Percentiles rank a stretch among this genome's conserved stretches.
phyloP scores from a whole-genome alignment of 2,797 vertebrate species.

The Atherinosoma microstoma region DNA sequence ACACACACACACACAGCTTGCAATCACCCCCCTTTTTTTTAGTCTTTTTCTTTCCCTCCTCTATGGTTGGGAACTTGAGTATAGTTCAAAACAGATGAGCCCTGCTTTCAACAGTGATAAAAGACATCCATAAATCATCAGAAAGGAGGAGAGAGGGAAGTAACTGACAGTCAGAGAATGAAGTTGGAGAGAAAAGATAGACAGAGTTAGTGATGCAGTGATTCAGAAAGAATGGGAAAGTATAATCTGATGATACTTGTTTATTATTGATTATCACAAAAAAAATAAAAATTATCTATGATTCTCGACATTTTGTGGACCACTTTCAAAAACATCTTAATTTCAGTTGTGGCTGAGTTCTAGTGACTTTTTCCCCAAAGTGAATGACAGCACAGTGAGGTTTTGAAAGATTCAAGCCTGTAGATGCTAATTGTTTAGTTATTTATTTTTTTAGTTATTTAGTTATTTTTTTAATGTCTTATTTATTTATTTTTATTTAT shows the following conservation, averaged over 20 bases:
- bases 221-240: constrained; percentile 37
- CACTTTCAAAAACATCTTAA: neutral
- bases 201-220: constrained; percentile 1
- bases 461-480: too few species aligned
- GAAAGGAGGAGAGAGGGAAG: constrained; percentile 2
- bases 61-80: constrained; percentile 53
- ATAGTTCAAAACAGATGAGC: constrained; percentile 68
- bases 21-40: constrained; percentile 17
- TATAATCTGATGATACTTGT: constrained; percentile 19
- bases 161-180: constrained; percentile 34
- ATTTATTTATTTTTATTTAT: too few species aligned
- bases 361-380: neutral
- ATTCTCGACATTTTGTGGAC: neutral
- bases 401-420: neutral
- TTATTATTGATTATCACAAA: constrained; percentile 8
- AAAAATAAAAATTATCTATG: constrained; percentile 15
- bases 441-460: too few species aligned
- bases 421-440: neutral
- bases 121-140: constrained; percentile 74
- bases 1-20: constrained; percentile 25
- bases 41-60: constrained; percentile 27
- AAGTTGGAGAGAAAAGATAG: constrained; percentile 17
- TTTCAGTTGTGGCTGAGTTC: neutral
- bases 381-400: neutral
- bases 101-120: constrained; percentile 73